Percentiles rank a stretch among this genome's conserved stretches.
phyloP scores from a whole-genome alignment of 1,140 invertebrate genomes.

The Habropoda laboriosa region DNA sequence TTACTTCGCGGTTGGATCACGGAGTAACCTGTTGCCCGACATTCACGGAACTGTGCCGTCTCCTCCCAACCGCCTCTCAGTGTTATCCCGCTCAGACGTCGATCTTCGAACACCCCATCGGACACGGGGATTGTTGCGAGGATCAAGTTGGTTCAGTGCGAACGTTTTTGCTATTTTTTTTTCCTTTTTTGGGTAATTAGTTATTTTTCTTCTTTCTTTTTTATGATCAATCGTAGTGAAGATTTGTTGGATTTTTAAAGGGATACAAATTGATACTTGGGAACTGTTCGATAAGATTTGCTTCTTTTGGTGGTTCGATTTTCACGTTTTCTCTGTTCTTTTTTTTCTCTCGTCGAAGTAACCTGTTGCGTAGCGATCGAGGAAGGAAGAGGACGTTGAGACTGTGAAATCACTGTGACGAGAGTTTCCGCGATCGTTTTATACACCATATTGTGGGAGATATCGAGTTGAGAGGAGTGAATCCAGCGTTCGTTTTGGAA shows the following conservation, averaged over 20 bases:
- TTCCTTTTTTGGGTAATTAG: too few relatives aligned
- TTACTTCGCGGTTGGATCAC: not conserved
- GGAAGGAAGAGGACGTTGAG: not conserved
- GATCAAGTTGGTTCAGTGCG: not conserved
- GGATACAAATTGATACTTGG: too few relatives aligned
- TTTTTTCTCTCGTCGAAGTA: not conserved
- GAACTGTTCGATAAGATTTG: too few relatives aligned
- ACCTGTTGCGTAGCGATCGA: slow-evolving; percentile 34
- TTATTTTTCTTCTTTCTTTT: too few relatives aligned
- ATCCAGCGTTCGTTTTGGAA: too few relatives aligned
- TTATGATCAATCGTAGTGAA: too few relatives aligned
- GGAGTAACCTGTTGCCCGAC: slow-evolving; percentile 13
- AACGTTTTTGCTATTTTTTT: not conserved
- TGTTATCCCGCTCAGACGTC: not conserved
- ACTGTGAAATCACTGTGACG: not conserved
- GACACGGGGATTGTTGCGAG: not conserved
- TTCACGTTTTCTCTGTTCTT: not conserved
- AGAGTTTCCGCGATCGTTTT: too few relatives aligned
- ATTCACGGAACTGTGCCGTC: not conserved
- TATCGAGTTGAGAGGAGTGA: too few relatives aligned
- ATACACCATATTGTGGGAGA: too few relatives aligned
- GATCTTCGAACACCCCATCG: too few relatives aligned
- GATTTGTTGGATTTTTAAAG: too few relatives aligned
- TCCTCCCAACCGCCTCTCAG: not conserved
- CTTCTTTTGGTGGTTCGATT: not conserved